These are phyloP conservation scores for Periophthalmus modestus DNA, from an alignment of 2,113 vertebrate species.

Conservation along the genomic window DNA sequence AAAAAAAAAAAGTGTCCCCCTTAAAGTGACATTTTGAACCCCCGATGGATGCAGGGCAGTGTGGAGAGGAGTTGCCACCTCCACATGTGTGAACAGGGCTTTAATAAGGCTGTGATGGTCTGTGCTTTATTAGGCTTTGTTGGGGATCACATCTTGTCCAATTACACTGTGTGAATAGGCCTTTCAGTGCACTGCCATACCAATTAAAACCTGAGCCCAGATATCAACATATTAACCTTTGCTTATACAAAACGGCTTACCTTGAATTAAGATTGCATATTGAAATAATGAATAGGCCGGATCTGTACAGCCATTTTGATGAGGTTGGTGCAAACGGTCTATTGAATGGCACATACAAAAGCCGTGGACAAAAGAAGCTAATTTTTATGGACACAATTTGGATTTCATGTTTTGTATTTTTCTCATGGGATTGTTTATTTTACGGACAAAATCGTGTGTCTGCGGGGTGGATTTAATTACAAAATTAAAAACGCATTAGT, in stretches of 20 bases:
- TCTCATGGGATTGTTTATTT: too few species aligned
- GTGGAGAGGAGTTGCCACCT: background rate
- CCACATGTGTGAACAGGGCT: background rate
- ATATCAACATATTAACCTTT: slow-evolving; percentile 11
- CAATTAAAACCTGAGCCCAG: background rate
- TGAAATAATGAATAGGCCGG: background rate
- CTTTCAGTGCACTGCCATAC: background rate
- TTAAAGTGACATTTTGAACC: background rate
- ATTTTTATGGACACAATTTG: background rate
- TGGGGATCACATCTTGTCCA: slow-evolving; percentile 3
- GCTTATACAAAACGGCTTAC: background rate
- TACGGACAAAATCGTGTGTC: too few species aligned
- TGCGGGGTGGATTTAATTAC: too few species aligned
- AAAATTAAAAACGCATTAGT: too few species aligned
- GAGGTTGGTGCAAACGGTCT: background rate
- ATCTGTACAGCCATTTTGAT: background rate
- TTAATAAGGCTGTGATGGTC: background rate
- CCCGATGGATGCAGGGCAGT: background rate
- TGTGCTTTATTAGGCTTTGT: slow-evolving; percentile 1
- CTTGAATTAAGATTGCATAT: background rate
- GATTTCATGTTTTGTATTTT: too few species aligned
- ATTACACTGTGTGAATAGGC: slow-evolving; percentile 5
- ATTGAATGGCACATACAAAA: background rate
- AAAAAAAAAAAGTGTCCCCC: too few species aligned
- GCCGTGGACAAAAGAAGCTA: background rate